Percentiles rank a stretch among this genome's conserved stretches.
Conservation (phyloP, 23 tunicate species). For the Pegea sp. region DNA sequence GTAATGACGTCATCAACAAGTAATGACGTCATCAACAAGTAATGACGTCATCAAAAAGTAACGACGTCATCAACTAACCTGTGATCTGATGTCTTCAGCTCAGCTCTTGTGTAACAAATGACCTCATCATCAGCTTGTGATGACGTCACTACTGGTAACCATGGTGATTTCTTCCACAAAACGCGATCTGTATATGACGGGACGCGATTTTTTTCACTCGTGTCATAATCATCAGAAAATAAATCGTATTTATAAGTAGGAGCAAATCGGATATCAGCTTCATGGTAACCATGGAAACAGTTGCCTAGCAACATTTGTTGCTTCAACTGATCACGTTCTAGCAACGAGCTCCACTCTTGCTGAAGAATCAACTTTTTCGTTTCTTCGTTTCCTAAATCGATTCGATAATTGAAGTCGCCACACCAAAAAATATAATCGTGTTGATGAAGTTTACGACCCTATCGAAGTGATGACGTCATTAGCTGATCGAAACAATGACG, state of each 20-base stretch:
- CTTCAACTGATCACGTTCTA: conserved; percentile 57
- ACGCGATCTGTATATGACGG: conserved; percentile 98
- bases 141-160: conserved; percentile 12
- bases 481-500: not conserved
- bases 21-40: no score
- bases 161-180: conserved; percentile 43
- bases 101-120: conserved; percentile 29
- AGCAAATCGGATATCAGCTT: conserved; percentile 73
- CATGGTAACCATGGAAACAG: conserved; percentile 65
- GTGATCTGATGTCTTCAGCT: conserved; percentile 79
- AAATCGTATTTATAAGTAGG: conserved; percentile 98
- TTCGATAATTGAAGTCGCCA: conserved; percentile 93
- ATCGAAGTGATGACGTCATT: not conserved
- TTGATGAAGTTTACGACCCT: conserved; percentile 21
- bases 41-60: not conserved
- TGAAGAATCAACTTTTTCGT: conserved; percentile 44
- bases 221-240: conserved; percentile 91
- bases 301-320: conserved; percentile 67
- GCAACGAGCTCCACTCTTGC: conserved; percentile 55
- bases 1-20: no score
- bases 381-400: conserved; percentile 55
- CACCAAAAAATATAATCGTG: conserved; percentile 95
- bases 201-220: conserved; percentile 81
- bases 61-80: conserved; percentile 7
- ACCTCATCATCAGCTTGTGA: conserved; percentile 11